Percentiles rank a stretch among this genome's conserved stretches.
Conservation (phyloP, 2,797 vertebrate species). For the Anguilla pacifica region DNA sequence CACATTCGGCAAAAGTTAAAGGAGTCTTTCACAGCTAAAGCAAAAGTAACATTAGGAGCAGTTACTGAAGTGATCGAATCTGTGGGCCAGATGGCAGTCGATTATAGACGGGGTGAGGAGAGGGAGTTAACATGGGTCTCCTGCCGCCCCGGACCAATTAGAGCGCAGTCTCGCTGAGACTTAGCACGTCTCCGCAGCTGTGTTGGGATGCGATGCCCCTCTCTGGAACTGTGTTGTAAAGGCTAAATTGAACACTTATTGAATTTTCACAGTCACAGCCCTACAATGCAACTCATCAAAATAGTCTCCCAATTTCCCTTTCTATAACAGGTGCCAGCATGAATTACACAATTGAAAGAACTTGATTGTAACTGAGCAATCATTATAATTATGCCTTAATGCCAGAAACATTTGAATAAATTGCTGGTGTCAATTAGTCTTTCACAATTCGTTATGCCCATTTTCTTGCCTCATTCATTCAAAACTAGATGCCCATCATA, state of each 20-base stretch:
- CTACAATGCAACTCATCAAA: constrained; percentile 19
- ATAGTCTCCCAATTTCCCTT: constrained; percentile 15
- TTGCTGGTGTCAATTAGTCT: not conserved
- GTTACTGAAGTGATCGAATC: constrained; percentile 10
- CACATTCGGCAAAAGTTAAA: not conserved
- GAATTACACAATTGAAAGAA: not conserved
- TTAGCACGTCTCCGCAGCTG: constrained; percentile 32
- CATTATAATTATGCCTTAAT: constrained; percentile 22
- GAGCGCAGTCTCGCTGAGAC: not conserved
- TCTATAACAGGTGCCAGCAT: constrained; percentile 23
- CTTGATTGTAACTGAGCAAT: constrained; percentile 8
- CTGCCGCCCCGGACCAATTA: not conserved
- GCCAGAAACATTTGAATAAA: constrained; percentile 20
- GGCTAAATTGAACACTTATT: constrained; percentile 45
- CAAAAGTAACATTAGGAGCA: not conserved
- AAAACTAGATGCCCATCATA: not conserved
- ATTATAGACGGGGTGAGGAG: not conserved
- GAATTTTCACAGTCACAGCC: constrained; percentile 21
- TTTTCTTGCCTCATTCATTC: not conserved
- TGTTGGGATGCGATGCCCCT: constrained; percentile 28
- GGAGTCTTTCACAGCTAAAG: not conserved
- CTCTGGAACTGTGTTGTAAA: constrained; percentile 31
- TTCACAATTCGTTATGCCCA: not conserved
- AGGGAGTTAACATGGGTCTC: not conserved
- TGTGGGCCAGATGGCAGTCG: not conserved